phyloP scores from a whole-genome alignment of 2,113 vertebrate species.

The Prochilodus magdalenae region DNA sequence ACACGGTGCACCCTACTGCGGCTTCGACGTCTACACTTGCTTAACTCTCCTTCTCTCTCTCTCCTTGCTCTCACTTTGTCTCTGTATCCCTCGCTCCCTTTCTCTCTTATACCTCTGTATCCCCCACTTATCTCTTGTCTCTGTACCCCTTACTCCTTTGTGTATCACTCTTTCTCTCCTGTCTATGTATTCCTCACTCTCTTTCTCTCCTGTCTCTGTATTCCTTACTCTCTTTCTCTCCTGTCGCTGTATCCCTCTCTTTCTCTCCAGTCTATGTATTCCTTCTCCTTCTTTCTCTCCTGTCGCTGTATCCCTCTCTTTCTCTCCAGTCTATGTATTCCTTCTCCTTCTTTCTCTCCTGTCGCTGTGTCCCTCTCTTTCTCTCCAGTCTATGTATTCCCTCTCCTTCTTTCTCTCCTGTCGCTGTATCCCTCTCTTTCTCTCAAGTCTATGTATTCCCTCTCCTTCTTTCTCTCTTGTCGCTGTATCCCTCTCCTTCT shows the following conservation, averaged over 20 bases:
- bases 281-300: too few species aligned
- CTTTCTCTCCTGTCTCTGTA: not conserved
- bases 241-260: too few species aligned
- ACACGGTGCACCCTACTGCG: conserved; percentile 13
- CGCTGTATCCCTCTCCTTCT: not conserved
- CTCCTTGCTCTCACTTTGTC: not conserved
- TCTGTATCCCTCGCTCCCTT: too few species aligned
- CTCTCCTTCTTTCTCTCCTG: not conserved
- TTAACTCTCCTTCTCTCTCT: not conserved
- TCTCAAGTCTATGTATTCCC: too few species aligned
- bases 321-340: not conserved
- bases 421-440: not conserved
- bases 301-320: not conserved
- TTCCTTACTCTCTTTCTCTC: conserved; percentile 11
- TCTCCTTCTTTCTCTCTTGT: too few species aligned
- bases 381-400: conserved; percentile 37
- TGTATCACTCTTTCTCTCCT: not conserved
- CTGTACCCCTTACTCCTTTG: too few species aligned
- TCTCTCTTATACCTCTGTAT: not conserved
- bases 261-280: not conserved
- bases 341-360: not conserved
- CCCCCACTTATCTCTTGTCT: not conserved
- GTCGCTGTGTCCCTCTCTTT: conserved; percentile 12
- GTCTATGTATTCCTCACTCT: not conserved
- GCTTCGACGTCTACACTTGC: not conserved